A percentile compares a stretch with the other conserved stretches of the same genome.
These are phyloP conservation scores for Tetranychus truncatus DNA, from an alignment of 2,888 invertebrate species.

Conservation along the genomic window DNA sequence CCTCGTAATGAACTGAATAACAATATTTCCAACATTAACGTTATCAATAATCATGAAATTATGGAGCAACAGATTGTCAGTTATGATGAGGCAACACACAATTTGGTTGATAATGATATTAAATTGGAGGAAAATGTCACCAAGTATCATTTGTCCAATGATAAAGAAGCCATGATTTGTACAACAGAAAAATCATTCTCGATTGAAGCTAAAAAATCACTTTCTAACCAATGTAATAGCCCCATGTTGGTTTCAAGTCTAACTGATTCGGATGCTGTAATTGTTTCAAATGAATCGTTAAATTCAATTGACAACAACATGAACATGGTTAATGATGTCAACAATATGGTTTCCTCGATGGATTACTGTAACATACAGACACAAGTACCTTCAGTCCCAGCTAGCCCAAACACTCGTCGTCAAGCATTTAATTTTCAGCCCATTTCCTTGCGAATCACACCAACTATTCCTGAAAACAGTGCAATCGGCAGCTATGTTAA, in stretches of 20 bases:
- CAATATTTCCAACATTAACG: background rate
- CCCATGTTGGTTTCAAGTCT: background rate
- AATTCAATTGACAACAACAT: background rate
- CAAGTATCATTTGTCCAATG: too few species aligned
- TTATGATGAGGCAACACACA: background rate
- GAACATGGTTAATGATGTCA: background rate
- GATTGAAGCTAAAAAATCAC: too few species aligned
- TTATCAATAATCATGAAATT: background rate
- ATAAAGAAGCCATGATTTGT: too few species aligned
- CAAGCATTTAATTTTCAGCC: constrained; percentile 69
- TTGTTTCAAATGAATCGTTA: background rate
- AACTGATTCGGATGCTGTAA: background rate
- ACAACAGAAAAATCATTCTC: too few species aligned
- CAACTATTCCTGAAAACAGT: constrained; percentile 26
- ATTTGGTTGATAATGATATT: background rate
- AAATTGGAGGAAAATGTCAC: background rate
- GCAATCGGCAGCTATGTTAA: constrained; percentile 10
- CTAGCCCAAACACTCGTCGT: constrained; percentile 54
- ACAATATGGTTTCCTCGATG: background rate
- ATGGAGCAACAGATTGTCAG: background rate
- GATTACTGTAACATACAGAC: constrained; percentile 16
- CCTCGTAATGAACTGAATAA: background rate
- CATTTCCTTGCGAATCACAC: constrained; percentile 48
- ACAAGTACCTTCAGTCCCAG: constrained; percentile 39
- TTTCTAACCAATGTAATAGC: background rate